Evolutionary conservation across 2,797 vertebrate genomes (phyloP).

Genomic region (Enteromius radiatus): DNA sequence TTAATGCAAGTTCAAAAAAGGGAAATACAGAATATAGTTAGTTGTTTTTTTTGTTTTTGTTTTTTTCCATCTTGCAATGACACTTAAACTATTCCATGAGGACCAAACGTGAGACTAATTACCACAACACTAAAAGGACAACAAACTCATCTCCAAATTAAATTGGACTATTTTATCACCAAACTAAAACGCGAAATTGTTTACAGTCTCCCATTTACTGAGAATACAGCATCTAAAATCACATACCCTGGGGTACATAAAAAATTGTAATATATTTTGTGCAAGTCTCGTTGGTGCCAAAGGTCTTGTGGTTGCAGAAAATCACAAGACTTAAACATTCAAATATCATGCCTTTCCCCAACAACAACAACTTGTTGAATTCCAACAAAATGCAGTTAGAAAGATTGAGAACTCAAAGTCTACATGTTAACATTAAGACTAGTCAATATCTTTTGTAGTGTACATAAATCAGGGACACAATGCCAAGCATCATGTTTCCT

Average conservation of each 20-base stretch:
- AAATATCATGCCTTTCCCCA: not conserved
- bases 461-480: conserved; percentile 15
- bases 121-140: conserved; percentile 81
- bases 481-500: not conserved
- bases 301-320: not conserved
- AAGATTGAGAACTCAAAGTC: conserved; percentile 16
- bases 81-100: conserved; percentile 75
- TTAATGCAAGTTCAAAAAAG: conserved; percentile 73
- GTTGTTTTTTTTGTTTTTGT: conserved; percentile 26
- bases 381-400: conserved; percentile 25
- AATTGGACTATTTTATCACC: conserved; percentile 71
- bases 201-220: conserved; percentile 33
- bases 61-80: conserved; percentile 65
- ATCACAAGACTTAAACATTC: conserved; percentile 9
- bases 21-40: conserved; percentile 67
- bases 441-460: conserved; percentile 23
- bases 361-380: not conserved
- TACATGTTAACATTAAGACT: conserved; percentile 33
- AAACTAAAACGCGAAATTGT: conserved; percentile 45
- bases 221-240: conserved; percentile 31
- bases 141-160: conserved; percentile 73
- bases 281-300: not conserved
- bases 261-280: not conserved
- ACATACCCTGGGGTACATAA: conserved; percentile 37
- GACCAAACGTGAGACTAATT: conserved; percentile 75